A percentile compares a stretch with the other conserved stretches of the same genome.
Conservation (phyloP, 2,797 vertebrate species). For the Monodelphis domestica region DNA sequence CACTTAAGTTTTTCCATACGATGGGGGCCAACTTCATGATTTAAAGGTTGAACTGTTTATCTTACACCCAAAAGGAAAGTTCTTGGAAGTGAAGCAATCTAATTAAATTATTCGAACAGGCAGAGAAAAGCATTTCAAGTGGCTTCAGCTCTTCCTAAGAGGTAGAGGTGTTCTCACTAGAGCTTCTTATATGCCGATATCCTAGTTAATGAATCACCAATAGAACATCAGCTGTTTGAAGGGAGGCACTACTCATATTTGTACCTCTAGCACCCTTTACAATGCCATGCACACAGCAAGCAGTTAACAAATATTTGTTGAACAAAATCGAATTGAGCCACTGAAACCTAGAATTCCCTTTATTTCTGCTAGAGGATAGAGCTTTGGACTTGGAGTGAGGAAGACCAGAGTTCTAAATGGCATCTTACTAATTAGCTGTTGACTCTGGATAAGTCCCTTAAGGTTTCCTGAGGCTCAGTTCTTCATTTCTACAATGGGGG, state of each 20-base stretch:
- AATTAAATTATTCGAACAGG: background rate
- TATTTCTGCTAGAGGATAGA: background rate
- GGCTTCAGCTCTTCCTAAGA: background rate
- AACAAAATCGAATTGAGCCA: background rate
- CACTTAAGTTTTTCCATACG: conserved; percentile 26
- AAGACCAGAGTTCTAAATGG: background rate
- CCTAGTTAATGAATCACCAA: background rate
- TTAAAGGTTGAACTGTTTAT: background rate
- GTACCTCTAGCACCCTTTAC: background rate
- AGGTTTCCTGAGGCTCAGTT: background rate
- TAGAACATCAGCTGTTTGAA: background rate
- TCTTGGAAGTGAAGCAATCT: background rate
- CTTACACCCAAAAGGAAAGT: background rate
- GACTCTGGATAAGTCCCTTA: background rate
- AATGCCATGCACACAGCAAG: background rate
- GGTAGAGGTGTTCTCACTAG: background rate
- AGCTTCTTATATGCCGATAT: background rate
- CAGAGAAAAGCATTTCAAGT: background rate
- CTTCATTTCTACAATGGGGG: conserved; percentile 31
- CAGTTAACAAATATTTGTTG: background rate
- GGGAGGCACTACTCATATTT: background rate
- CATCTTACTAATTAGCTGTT: background rate
- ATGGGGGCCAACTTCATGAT: background rate
- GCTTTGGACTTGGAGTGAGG: background rate
- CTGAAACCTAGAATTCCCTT: background rate